A percentile compares a stretch with the other conserved stretches of the same genome.
Conservation (phyloP, 2,797 vertebrate species). For the Vireo griseus region DNA sequence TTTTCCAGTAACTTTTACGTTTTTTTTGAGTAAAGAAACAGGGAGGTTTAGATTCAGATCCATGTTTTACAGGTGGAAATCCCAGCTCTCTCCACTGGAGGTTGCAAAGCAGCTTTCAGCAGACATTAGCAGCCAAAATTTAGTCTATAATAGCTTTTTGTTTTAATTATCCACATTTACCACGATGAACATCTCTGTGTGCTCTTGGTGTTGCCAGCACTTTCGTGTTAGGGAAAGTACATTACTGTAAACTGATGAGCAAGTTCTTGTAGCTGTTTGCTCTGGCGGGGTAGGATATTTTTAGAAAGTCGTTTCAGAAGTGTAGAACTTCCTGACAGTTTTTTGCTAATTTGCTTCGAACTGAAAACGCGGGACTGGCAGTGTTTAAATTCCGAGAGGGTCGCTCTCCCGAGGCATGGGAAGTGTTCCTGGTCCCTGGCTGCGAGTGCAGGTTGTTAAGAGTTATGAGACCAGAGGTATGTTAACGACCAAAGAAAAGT, state of each 20-base stretch:
- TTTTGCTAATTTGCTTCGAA: not conserved
- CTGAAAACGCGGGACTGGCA: not conserved
- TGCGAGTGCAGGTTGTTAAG: not conserved
- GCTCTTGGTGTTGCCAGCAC: not conserved
- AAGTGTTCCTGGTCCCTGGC: not conserved
- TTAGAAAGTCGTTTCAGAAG: not conserved
- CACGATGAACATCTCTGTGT: not conserved
- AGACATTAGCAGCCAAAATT: not conserved
- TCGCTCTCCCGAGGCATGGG: fast-evolving
- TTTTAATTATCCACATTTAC: not conserved
- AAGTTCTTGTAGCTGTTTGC: not conserved
- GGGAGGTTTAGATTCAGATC: not conserved
- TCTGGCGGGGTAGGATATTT: not conserved
- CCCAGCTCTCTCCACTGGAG: not conserved
- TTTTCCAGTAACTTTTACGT: not conserved
- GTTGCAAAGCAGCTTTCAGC: not conserved
- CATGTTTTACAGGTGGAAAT: not conserved
- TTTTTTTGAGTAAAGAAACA: not conserved
- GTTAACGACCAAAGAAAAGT: not conserved
- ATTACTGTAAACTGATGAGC: not conserved
- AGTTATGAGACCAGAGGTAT: not conserved
- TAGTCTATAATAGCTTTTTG: not conserved
- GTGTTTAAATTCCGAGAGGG: not conserved
- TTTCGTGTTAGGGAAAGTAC: not conserved
- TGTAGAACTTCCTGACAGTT: not conserved